Evolutionary conservation across 2,888 invertebrate species (phyloP).

Genomic region (Campoletis raptor): DNA sequence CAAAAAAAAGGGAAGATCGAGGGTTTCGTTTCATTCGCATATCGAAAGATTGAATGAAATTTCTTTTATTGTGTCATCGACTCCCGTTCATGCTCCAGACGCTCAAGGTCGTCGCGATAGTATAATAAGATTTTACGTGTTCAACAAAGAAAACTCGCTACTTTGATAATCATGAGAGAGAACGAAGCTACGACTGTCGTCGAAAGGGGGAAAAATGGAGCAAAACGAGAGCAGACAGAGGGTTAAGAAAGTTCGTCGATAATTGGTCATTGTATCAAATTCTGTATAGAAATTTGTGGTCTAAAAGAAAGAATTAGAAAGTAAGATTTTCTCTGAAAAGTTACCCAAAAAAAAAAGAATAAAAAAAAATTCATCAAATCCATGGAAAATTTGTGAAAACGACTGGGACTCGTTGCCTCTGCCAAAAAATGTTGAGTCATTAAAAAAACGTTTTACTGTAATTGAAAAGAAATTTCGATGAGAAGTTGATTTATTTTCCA

Average conservation of each 20-base stretch:
- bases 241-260: conserved; percentile 8
- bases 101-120: conserved; percentile 44
- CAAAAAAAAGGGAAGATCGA: background rate
- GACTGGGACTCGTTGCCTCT: background rate
- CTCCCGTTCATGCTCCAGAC: conserved; percentile 55
- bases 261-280: conserved; percentile 17
- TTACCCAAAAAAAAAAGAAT: background rate
- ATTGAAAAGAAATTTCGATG: background rate
- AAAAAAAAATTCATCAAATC: background rate
- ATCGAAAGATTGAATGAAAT: conserved; percentile 45
- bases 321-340: background rate
- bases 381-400: background rate
- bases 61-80: conserved; percentile 58
- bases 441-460: background rate
- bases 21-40: background rate
- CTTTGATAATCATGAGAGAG: conserved; percentile 3
- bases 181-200: conserved; percentile 25
- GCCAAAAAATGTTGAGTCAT: background rate
- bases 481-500: background rate
- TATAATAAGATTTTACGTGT: conserved; percentile 50
- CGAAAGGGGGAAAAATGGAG: background rate
- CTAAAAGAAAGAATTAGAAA: background rate
- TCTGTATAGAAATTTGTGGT: background rate
- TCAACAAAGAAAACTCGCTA: background rate
- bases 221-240: background rate